phyloP scores from a whole-genome alignment of 64 coral and sea anemone genomes.

The Hydrozoanthus tunicans region DNA sequence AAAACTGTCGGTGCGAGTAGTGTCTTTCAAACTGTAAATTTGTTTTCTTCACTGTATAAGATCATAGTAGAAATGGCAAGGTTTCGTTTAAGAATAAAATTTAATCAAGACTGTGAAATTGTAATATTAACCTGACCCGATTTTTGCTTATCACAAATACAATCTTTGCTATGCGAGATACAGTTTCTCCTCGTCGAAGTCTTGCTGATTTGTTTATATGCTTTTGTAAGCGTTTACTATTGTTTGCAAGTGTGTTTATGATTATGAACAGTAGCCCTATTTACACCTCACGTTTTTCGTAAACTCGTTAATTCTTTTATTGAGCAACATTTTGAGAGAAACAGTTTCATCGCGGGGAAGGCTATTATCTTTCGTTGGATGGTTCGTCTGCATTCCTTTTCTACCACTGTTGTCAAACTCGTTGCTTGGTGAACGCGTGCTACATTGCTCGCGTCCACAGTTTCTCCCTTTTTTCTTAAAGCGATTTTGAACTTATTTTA shows the following conservation, averaged over 20 bases:
- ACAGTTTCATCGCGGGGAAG: neutral
- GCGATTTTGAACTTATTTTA: neutral
- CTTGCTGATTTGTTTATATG: constrained; percentile 15
- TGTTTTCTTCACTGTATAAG: neutral
- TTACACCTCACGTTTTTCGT: constrained; percentile 29
- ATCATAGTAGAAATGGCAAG: neutral
- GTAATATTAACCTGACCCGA: no score
- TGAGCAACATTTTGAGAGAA: neutral
- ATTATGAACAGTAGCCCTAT: constrained; percentile 47
- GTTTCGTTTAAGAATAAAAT: neutral
- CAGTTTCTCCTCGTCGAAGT: neutral
- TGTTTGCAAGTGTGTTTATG: constrained; percentile 44
- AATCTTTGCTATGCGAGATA: no score
- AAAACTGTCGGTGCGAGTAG: neutral
- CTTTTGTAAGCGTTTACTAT: constrained; percentile 26
- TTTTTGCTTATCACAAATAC: no score
- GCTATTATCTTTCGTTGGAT: neutral
- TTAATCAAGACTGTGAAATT: neutral
- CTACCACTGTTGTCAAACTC: constrained; percentile 26
- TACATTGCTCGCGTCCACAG: neutral
- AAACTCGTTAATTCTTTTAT: neutral
- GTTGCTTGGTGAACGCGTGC: neutral
- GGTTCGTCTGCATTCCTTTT: constrained; percentile 17
- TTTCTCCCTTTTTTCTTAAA: neutral
- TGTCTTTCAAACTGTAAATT: neutral